Percentiles rank a stretch among this genome's conserved stretches.
These are phyloP conservation scores for Bombycilla garrulus DNA, from an alignment of 2,113 vertebrate genomes.

Conservation along the genomic window DNA sequence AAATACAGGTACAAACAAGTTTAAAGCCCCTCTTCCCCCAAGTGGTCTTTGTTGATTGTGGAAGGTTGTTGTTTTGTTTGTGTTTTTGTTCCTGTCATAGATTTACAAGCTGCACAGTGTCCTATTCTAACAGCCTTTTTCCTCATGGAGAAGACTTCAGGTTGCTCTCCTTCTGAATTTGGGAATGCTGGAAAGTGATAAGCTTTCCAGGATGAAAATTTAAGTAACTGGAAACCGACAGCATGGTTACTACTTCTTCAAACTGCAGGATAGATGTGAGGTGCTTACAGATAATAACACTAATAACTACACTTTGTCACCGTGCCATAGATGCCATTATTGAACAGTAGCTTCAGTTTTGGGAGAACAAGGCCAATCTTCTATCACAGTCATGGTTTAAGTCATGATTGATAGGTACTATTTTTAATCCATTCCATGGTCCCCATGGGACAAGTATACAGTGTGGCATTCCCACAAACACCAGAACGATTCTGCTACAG, in stretches of 20 bases:
- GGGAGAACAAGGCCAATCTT: neutral
- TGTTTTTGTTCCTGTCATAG: neutral
- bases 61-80: neutral
- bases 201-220: neutral
- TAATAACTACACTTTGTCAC: neutral
- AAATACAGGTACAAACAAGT: neutral
- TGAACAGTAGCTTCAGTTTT: neutral
- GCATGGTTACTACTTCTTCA: neutral
- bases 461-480: neutral
- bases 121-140: neutral
- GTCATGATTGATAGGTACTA: neutral
- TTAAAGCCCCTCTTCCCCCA: neutral
- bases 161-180: neutral
- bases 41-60: neutral
- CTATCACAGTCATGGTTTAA: neutral
- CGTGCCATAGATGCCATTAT: neutral
- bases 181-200: neutral
- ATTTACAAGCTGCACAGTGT: neutral
- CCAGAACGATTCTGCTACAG: neutral
- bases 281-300: neutral
- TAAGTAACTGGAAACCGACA: neutral
- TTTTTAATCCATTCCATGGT: neutral
- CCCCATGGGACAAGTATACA: neutral
- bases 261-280: neutral
- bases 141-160: neutral